phyloP scores from a whole-genome alignment of 2,797 vertebrate genomes.

The Falco biarmicus region DNA sequence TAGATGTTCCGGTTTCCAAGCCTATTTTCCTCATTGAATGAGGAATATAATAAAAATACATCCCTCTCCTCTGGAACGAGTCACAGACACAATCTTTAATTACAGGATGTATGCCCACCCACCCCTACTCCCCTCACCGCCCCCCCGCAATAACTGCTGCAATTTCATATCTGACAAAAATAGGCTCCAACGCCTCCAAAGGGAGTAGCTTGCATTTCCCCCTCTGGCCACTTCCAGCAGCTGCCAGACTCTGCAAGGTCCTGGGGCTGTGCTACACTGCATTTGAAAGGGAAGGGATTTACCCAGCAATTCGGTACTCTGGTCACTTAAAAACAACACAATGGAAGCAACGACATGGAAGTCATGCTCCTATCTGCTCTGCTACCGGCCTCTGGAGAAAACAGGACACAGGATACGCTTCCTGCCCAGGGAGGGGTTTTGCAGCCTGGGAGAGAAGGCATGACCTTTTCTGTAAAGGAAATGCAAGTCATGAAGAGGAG shows the following conservation, averaged over 20 bases:
- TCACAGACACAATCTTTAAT: slow-evolving; percentile 9
- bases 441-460: not conserved
- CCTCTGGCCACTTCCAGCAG: not conserved
- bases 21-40: not conserved
- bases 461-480: slow-evolving; percentile 33
- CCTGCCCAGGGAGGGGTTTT: slow-evolving; percentile 15
- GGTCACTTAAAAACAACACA: not conserved
- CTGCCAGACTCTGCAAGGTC: not conserved
- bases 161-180: slow-evolving; percentile 44
- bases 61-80: not conserved
- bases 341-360: not conserved
- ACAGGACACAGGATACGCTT: slow-evolving; percentile 33
- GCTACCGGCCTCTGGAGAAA: not conserved
- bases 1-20: not conserved
- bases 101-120: not conserved
- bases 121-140: not conserved
- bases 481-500: not conserved
- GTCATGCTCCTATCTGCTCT: not conserved
- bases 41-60: not conserved
- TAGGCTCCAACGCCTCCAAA: slow-evolving; percentile 9
- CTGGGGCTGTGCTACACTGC: not conserved
- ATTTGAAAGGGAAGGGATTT: not conserved
- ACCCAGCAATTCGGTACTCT: not conserved
- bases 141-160: not conserved
- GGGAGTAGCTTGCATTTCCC: not conserved